Percentiles rank a stretch among this genome's conserved stretches.
Conservation (phyloP, 2,888 invertebrate species). For the Myopa tessellatipennis region DNA sequence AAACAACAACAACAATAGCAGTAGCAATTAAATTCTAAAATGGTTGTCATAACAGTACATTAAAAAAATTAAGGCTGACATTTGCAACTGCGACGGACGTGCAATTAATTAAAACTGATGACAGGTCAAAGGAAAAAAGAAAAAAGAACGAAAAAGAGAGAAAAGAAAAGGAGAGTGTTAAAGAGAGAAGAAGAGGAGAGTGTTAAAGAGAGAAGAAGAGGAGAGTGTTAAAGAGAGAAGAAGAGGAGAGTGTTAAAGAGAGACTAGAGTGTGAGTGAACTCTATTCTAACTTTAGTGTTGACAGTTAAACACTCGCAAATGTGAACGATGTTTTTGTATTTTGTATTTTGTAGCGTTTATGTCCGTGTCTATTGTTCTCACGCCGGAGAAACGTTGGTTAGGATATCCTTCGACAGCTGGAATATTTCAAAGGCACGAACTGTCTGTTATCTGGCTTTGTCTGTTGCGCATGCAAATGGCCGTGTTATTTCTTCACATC, state of each 20-base stretch:
- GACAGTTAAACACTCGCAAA: slow-evolving; percentile 36
- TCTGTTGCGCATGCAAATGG: no score
- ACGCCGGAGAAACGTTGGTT: background rate
- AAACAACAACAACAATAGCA: no score
- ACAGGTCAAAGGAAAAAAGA: background rate
- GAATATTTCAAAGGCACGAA: no score
- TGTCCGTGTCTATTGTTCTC: background rate
- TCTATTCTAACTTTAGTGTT: background rate
- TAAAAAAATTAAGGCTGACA: no score
- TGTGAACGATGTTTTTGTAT: background rate
- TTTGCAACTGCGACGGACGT: background rate
- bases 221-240: background rate
- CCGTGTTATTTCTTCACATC: background rate
- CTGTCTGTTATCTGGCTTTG: no score
- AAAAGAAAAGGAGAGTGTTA: background rate
- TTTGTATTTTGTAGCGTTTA: no score
- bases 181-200: background rate
- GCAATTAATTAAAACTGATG: slow-evolving; percentile 9
- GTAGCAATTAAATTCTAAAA: no score
- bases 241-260: background rate
- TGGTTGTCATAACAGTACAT: no score
- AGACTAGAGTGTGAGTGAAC: slow-evolving; percentile 4
- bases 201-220: background rate
- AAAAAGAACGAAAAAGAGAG: no score
- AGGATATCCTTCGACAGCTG: no score